A percentile compares a stretch with the other conserved stretches of the same genome.
Evolutionary conservation across 2,888 invertebrate species (phyloP).

Genomic region (Apantesis nais): DNA sequence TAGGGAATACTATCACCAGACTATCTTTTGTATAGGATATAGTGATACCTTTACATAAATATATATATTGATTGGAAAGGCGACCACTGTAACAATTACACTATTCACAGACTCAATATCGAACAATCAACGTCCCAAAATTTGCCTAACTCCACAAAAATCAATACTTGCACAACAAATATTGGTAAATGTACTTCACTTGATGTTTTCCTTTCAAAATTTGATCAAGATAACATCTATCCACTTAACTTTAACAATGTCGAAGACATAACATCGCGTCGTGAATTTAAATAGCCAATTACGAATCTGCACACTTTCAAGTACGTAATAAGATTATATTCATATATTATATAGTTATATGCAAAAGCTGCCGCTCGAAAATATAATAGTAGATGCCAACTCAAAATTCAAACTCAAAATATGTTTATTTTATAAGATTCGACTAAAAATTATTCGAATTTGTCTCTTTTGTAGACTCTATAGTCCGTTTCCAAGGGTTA

Average conservation of each 20-base stretch:
- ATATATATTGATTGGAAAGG: no score
- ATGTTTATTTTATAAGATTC: no score
- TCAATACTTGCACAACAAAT: constrained; percentile 20
- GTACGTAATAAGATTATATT: neutral
- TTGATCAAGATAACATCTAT: constrained; percentile 35
- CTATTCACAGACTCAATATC: neutral
- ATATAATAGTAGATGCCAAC: neutral
- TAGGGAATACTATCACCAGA: no score
- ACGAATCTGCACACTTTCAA: neutral
- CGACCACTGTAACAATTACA: neutral
- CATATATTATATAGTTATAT: constrained; percentile 2
- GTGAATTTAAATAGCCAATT: constrained; percentile 34
- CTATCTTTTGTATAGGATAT: no score
- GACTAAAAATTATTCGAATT: no score
- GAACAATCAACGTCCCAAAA: constrained; percentile 1
- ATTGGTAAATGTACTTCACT: constrained; percentile 23
- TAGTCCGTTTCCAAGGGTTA: no score
- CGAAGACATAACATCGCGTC: constrained; percentile 17
- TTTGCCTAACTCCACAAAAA: neutral
- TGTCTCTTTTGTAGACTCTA: no score
- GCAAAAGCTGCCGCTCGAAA: neutral
- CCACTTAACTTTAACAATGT: constrained; percentile 23
- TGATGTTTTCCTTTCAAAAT: constrained; percentile 21
- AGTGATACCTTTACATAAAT: no score
- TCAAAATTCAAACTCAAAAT: no score